Evolutionary conservation across 53 echinoderm and acorn worm genomes (phyloP), one percentile per base, ranked within the genome.

Genomic region (Hippasteria phrygiana): DNA sequence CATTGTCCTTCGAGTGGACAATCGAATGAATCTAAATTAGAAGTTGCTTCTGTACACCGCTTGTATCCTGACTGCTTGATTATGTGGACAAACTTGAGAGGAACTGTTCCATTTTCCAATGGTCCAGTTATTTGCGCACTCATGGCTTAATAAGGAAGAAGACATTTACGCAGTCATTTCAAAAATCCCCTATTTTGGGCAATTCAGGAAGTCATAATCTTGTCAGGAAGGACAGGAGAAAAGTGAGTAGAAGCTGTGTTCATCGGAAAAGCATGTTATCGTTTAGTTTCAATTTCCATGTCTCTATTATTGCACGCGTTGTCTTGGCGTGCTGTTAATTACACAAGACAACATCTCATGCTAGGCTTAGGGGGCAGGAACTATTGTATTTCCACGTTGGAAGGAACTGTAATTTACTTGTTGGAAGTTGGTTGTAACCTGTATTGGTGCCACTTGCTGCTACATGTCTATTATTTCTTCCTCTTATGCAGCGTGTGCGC

Each of bases 361-460:
- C 66, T 32, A 33, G 64, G 82, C 82, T 82, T 64, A n/a, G 45
- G 40, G 43, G 43, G 31, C 45, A 82, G 82, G 82, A 82, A 82
- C 82, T 65, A 43, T 64, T 82, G 82, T 64, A 82, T 82, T 82
- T 66, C 82, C 82, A 82, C 32, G 17, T 31, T 64, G 82, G 82
- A 82, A 82, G 82, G 82, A 82, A 82, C 82, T 43, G 43, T 82
- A 26, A 82, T 64, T 82, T 63, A 82, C 29, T 36, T 28, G 82
- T 43, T 82, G 82, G 64, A 82, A 82, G 66, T 65, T 1, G 46
- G 82, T 46, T 64, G 66, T 82, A 82, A 82, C 82, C 66, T 82
- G 64, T 65, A 38, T 27, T 66, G 46, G 43, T 63, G 33, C 11
- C 17, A 22, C n/a, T 18, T 40, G 80, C 62, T 80, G 62, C 36